Percentiles rank a stretch among this genome's conserved stretches.
phyloP scores from a whole-genome alignment of 2,797 vertebrate species.

The Parauchenoglanis punctatus region DNA sequence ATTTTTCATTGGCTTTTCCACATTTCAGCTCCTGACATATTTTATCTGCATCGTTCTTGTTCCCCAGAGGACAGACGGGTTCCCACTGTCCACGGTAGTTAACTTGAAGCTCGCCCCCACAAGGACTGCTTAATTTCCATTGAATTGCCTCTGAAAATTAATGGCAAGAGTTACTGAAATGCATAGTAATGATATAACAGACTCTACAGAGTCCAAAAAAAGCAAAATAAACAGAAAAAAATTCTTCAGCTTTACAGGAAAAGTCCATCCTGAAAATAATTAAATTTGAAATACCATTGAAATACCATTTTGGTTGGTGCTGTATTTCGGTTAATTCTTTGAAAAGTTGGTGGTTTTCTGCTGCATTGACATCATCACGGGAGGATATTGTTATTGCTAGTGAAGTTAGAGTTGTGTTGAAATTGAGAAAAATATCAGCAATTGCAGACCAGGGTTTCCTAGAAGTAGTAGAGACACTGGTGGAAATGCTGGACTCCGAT shows the following conservation, averaged over 20 bases:
- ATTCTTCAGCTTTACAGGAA: neutral
- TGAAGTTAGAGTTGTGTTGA: neutral
- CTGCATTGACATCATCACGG: neutral
- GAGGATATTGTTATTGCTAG: neutral
- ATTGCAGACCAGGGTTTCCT: neutral
- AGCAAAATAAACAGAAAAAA: neutral
- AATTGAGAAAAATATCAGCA: neutral
- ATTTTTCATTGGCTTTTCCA: accelerated
- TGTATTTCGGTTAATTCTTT: no score
- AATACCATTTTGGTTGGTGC: neutral
- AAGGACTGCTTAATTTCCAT: neutral
- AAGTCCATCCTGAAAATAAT: neutral
- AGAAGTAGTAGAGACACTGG: neutral
- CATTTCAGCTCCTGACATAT: neutral
- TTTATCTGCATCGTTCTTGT: neutral
- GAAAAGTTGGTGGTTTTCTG: neutral
- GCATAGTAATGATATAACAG: no score
- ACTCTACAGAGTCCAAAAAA: neutral
- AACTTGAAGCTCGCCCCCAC: neutral
- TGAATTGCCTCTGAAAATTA: conserved; percentile 3
- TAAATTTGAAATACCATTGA: neutral
- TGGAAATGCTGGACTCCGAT: neutral
- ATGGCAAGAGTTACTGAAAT: neutral
- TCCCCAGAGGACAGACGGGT: neutral
- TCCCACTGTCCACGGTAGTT: neutral